Evolutionary conservation across 2,888 invertebrate genomes (phyloP), one percentile per base, ranked within the genome.

Genomic region (Iselma pallidipennis): DNA sequence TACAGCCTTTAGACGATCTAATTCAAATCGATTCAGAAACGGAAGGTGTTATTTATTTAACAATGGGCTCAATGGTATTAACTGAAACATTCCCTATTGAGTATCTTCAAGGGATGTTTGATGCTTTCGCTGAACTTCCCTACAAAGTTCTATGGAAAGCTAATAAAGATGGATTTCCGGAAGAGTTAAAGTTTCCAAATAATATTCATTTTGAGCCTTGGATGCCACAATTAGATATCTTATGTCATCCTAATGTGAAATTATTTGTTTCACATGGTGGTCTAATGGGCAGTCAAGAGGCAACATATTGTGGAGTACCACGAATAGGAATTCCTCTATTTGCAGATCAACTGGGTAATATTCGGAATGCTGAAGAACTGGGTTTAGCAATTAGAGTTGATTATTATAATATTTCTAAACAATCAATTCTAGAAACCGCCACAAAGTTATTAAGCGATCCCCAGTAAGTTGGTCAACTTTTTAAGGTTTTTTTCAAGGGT

Each of bases 51-150:
- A 84, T 87, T 59, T 87, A 85, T 73, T 85, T 87, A 81, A 86
- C 85, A 66, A 85, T 87, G 70, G 87, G 87, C 7, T 87, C 87
- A 5, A 85, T 86, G 83, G 80, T 87, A 0, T 77, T 83, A 21
- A 84, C 85, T 33, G 86, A 86, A 74, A 84, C 84, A 0, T 84
- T 87, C 65, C 83, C 86, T 0, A 76, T 75, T 37, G 79, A 82
- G 16, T 83, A 79, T 65, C 70, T 85, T 49, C 77, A 81, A 62
- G 80, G 80, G 55, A 83, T 87, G 66, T 83, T 86, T 66, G 76
- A 79, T 25, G 85, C 82, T 1, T 81, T 87, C 64, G 83, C 84
- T 0, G 80, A 83, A 37, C 71, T 87, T 48, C 82, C 85, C 14
- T 84, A 85, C 72, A 82, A 83, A 4, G 83, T 87, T 7, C 75